A percentile compares a stretch with the other conserved stretches of the same genome.
Evolutionary conservation across 2,888 invertebrate species (phyloP).

Genomic region (Gordius sp.): DNA sequence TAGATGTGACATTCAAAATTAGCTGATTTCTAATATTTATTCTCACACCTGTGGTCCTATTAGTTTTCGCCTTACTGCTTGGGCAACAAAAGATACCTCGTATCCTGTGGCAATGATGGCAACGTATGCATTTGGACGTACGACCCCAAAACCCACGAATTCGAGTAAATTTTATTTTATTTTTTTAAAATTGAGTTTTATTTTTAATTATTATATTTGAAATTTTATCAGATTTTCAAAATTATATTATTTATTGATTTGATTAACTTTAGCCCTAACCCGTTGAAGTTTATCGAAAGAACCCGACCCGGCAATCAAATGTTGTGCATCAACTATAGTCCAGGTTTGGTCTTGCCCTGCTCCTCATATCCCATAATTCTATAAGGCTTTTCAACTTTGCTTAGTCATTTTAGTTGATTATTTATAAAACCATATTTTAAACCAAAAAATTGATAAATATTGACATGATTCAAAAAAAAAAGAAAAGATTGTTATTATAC

Average conservation of each 20-base stretch:
- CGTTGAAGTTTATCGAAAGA: slow-evolving; percentile 66
- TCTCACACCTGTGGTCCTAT: too few species aligned
- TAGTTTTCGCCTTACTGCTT: slow-evolving; percentile 62
- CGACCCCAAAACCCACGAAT: slow-evolving; percentile 30
- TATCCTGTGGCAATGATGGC: slow-evolving; percentile 80
- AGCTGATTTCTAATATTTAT: too few species aligned
- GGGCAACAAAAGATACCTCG: slow-evolving; percentile 52
- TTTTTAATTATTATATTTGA: slow-evolving; percentile 16
- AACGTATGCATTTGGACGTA: slow-evolving; percentile 82
- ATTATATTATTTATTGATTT: slow-evolving; percentile 15
- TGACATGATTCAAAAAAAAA: too few species aligned
- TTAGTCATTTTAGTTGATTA: too few species aligned
- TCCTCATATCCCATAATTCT: too few species aligned
- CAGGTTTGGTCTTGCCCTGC: slow-evolving; percentile 34
- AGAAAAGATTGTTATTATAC: too few species aligned
- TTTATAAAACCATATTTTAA: too few species aligned
- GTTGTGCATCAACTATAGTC: slow-evolving; percentile 66
- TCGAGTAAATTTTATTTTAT: slow-evolving; percentile 34
- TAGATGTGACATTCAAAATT: too few species aligned
- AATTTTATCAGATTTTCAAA: slow-evolving; percentile 11
- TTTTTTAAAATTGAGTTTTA: slow-evolving; percentile 20
- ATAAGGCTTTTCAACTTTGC: too few species aligned
- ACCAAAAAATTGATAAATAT: too few species aligned
- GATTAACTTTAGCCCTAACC: slow-evolving; percentile 40
- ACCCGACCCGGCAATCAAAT: slow-evolving; percentile 79